Evolutionary conservation across 2,888 invertebrate genomes (phyloP).

Genomic region (Drosophila yooni): DNA sequence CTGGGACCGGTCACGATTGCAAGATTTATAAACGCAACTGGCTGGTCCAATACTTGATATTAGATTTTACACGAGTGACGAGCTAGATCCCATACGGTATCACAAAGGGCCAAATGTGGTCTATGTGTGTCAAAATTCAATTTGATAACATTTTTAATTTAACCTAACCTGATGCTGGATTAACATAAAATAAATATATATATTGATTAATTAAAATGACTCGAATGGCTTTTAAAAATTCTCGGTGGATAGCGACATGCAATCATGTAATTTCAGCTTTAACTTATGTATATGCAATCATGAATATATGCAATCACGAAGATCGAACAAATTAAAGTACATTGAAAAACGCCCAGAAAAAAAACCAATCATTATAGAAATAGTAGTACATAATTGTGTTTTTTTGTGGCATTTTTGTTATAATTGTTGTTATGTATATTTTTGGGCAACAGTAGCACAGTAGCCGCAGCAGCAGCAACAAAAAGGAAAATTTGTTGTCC

Average conservation of each 20-base stretch:
- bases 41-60: no score
- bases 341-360: constrained; percentile 40
- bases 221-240: neutral
- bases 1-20: no score
- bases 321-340: constrained; percentile 46
- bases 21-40: no score
- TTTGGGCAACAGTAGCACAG: constrained; percentile 24
- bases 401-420: constrained; percentile 7
- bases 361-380: constrained; percentile 16
- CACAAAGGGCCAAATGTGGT: no score
- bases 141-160: no score
- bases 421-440: constrained; percentile 38
- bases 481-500: constrained; percentile 54
- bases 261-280: neutral
- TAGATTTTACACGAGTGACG: no score
- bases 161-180: neutral
- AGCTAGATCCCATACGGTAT: no score
- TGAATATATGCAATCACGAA: constrained; percentile 1
- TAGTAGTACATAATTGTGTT: constrained; percentile 18
- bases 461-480: constrained; percentile 26
- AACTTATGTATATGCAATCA: neutral
- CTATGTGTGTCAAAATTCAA: no score
- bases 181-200: neutral
- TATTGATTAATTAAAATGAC: neutral
- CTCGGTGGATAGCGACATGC: neutral